Conservation (phyloP, 1,140 invertebrate species). For the Dendrolimus kikuchii region DNA sequence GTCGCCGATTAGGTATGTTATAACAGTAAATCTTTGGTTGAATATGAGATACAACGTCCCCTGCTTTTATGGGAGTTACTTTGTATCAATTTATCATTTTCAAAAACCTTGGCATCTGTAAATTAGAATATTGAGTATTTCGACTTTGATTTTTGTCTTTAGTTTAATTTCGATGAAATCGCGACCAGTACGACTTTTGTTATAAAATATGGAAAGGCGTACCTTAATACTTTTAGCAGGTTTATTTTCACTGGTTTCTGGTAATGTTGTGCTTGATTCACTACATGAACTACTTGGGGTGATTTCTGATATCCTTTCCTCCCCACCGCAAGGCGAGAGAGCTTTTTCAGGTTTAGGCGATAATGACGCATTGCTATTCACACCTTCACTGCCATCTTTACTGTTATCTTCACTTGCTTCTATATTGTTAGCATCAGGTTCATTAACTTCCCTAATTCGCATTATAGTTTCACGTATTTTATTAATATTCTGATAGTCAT, state of each 20-base stretch:
- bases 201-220: not conserved
- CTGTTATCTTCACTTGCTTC: constrained; percentile 32
- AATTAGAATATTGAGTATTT: too few relatives aligned
- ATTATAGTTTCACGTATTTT: constrained; percentile 74
- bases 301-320: constrained; percentile 9
- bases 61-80: too few relatives aligned
- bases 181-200: too few relatives aligned
- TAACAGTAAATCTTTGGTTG: too few relatives aligned
- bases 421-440: constrained; percentile 22
- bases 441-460: constrained; percentile 47
- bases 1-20: too few relatives aligned
- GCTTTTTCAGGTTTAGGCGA: too few relatives aligned
- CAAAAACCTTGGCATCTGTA: too few relatives aligned
- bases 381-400: constrained; percentile 36
- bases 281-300: constrained; percentile 23
- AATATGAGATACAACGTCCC: too few relatives aligned
- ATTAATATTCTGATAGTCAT: constrained; percentile 79
- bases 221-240: constrained; percentile 40
- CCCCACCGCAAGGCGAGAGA: too few relatives aligned
- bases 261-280: constrained; percentile 12
- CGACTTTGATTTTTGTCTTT: too few relatives aligned
- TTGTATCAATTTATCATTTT: too few relatives aligned
- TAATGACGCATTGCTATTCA: constrained; percentile 4
- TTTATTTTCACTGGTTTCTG: constrained; percentile 36
- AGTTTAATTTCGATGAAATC: too few relatives aligned